Evolutionary conservation across 2,113 vertebrate species (phyloP).

Genomic region (Shinisaurus crocodilurus): DNA sequence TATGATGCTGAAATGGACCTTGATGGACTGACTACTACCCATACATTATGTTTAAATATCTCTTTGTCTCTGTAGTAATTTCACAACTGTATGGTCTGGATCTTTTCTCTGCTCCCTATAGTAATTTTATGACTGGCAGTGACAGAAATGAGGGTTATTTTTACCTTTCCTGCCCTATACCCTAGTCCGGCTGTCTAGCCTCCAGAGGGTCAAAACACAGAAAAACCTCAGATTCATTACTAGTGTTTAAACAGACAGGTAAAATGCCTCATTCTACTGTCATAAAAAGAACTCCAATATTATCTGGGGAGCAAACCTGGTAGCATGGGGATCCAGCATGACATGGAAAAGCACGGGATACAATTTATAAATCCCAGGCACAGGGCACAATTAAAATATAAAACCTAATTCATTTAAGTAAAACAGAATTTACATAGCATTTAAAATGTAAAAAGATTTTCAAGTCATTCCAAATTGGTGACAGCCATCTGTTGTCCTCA

Average conservation of each 20-base stretch:
- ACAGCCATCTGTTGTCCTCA: too few species aligned
- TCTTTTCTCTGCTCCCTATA: neutral
- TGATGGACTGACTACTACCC: neutral
- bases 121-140: neutral
- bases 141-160: too few species aligned
- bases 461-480: too few species aligned
- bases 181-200: too few species aligned
- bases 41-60: neutral
- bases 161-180: too few species aligned
- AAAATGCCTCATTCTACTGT: neutral
- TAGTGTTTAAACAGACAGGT: neutral
- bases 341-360: neutral
- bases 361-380: neutral
- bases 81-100: neutral
- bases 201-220: too few species aligned
- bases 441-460: neutral
- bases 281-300: neutral
- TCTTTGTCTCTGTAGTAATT: neutral
- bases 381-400: neutral
- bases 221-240: neutral
- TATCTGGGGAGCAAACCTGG: neutral
- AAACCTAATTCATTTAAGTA: neutral
- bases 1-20: neutral
- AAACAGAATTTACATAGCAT: neutral
- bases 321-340: neutral